Conservation (phyloP, 1,140 invertebrate species). For the Drosophila quadrilineata region DNA sequence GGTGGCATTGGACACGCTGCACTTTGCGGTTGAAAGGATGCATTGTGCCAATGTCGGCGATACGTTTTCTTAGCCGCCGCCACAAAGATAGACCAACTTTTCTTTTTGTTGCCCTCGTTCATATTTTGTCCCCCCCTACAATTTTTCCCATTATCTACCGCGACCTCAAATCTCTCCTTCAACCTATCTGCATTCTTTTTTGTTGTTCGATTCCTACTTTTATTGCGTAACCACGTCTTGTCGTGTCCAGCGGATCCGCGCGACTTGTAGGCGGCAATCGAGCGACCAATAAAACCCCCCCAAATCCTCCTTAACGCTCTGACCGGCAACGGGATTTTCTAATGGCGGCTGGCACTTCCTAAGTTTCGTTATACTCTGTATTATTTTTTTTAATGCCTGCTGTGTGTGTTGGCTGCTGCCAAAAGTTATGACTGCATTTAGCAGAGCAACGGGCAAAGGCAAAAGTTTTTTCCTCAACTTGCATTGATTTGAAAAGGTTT, state of each 20-base stretch:
- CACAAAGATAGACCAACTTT: slow-evolving; percentile 70
- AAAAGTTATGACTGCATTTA: slow-evolving; percentile 79
- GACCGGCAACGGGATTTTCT: slow-evolving; percentile 45
- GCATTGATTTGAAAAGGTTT: slow-evolving; percentile 70
- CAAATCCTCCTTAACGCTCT: slow-evolving; percentile 1
- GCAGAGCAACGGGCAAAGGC: slow-evolving; percentile 43
- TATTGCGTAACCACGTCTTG: slow-evolving; percentile 49
- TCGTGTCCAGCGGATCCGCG: slow-evolving; percentile 16
- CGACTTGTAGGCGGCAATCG: slow-evolving; percentile 52
- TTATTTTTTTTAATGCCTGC: slow-evolving; percentile 24
- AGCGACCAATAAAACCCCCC: slow-evolving; percentile 56
- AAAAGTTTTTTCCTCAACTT: slow-evolving; percentile 66
- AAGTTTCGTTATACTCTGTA: slow-evolving; percentile 36
- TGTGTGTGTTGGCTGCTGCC: slow-evolving; percentile 46
- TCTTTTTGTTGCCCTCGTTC: slow-evolving; percentile 32
- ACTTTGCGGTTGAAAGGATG: slow-evolving; percentile 78
- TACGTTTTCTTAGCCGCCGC: slow-evolving; percentile 58
- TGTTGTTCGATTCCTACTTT: slow-evolving; percentile 27
- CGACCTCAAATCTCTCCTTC: too few species aligned
- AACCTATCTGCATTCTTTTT: slow-evolving; percentile 16
- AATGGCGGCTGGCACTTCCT: slow-evolving; percentile 72
- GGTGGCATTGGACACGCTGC: slow-evolving; percentile 41
- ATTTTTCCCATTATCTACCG: too few species aligned
- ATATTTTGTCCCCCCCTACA: too few species aligned
- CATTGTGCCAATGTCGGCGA: slow-evolving; percentile 67